Conservation (phyloP, 2,888 invertebrate genomes). For the Beris morrisii region DNA sequence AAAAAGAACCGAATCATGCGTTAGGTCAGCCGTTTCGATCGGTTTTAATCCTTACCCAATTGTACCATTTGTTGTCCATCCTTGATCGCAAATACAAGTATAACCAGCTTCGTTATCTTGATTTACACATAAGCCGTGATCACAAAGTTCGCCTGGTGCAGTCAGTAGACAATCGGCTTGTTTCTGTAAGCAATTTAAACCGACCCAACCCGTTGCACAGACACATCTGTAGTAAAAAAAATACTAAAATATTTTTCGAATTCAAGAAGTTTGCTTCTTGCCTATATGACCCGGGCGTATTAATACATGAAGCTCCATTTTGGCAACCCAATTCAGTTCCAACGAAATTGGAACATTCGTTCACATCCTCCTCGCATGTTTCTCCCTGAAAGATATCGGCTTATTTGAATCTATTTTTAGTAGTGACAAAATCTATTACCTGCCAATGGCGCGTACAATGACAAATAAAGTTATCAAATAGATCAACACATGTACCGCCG, state of each 20-base stretch:
- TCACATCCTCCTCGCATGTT: slow-evolving; percentile 78
- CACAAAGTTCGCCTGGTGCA: slow-evolving; percentile 76
- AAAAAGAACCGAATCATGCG: slow-evolving; percentile 49
- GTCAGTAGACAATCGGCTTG: slow-evolving; percentile 72
- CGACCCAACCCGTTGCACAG: slow-evolving; percentile 76
- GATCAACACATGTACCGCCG: slow-evolving; percentile 79
- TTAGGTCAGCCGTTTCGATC: no score
- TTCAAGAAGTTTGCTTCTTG: slow-evolving; percentile 48
- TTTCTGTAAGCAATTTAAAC: slow-evolving; percentile 77
- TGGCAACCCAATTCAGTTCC: slow-evolving; percentile 90
- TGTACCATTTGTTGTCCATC: slow-evolving; percentile 74
- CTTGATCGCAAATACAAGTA: slow-evolving; percentile 81
- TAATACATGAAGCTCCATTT: slow-evolving; percentile 82
- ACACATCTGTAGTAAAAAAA: slow-evolving; percentile 62
- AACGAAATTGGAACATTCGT: slow-evolving; percentile 78
- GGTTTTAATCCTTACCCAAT: slow-evolving; percentile 5
- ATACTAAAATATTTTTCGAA: neutral
- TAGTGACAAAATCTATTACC: slow-evolving; percentile 41
- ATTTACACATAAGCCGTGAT: slow-evolving; percentile 82
- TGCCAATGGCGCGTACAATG: slow-evolving; percentile 73
- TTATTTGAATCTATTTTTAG: neutral
- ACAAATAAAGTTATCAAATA: slow-evolving; percentile 72
- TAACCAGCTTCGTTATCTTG: slow-evolving; percentile 66
- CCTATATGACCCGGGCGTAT: slow-evolving; percentile 77
- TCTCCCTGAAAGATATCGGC: slow-evolving; percentile 58